These are phyloP conservation scores for Brachionus plicatilis DNA, from an alignment of 1,140 invertebrate species.

Conservation along the genomic window DNA sequence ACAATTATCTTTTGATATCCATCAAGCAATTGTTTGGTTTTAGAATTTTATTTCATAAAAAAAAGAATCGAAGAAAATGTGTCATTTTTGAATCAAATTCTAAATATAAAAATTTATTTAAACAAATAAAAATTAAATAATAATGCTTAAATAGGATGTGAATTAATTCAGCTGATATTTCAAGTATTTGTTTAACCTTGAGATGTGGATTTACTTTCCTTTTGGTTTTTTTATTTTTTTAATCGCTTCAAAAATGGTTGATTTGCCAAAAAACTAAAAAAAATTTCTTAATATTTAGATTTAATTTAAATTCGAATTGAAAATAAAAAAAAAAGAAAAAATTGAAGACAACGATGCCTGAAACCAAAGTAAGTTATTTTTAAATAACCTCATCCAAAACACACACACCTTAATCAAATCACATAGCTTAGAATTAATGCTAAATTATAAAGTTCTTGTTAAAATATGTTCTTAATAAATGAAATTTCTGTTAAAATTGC, in stretches of 20 bases:
- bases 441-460: background rate
- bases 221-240: background rate
- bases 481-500: background rate
- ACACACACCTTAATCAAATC: background rate
- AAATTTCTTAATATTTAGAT: background rate
- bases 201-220: too few relatives aligned
- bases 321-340: background rate
- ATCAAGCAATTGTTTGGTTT: too few relatives aligned
- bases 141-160: too few relatives aligned
- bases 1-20: too few relatives aligned
- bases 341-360: background rate
- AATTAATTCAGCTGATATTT: too few relatives aligned
- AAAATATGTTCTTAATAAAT: background rate
- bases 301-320: background rate
- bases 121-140: too few relatives aligned
- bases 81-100: too few relatives aligned
- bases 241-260: background rate
- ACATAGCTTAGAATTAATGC: background rate
- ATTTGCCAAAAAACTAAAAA: background rate
- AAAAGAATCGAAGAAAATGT: too few relatives aligned
- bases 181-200: too few relatives aligned
- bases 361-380: conserved; percentile 26
- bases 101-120: too few relatives aligned
- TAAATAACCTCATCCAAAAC: background rate
- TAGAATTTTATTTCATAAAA: too few relatives aligned